A percentile compares a stretch with the other conserved stretches of the same genome.
These are phyloP conservation scores for Pardalotus punctatus DNA, from an alignment of 2,113 vertebrate genomes.

Conservation along the genomic window DNA sequence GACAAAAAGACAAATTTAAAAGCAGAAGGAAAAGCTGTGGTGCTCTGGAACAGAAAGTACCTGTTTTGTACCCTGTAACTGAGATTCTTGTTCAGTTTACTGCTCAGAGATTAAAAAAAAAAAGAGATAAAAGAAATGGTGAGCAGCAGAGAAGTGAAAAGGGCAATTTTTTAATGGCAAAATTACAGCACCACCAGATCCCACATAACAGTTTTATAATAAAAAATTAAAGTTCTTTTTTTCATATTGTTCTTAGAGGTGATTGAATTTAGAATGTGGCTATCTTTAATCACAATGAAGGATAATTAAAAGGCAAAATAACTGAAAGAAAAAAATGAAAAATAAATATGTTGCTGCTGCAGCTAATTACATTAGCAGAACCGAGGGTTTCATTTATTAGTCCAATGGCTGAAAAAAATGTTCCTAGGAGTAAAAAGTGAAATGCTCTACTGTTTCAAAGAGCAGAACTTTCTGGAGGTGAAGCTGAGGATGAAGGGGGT, in stretches of 20 bases:
- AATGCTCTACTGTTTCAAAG: neutral
- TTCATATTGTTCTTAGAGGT: neutral
- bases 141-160: neutral
- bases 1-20: neutral
- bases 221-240: neutral
- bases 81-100: neutral
- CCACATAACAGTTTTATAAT: neutral
- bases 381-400: neutral
- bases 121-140: neutral
- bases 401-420: neutral
- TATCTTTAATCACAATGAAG: slow-evolving; percentile 13
- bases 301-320: slow-evolving; percentile 18
- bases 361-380: neutral
- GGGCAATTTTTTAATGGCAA: neutral
- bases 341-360: neutral
- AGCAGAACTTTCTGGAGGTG: neutral
- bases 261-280: slow-evolving; percentile 5
- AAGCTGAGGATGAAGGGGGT: neutral
- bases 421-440: neutral
- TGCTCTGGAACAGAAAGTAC: neutral
- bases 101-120: slow-evolving; percentile 4
- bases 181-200: neutral
- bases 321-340: neutral
- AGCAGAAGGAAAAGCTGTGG: neutral
- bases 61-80: neutral